phyloP scores from a whole-genome alignment of 2,888 invertebrate species.

The Rhimphoctona megacephalus region DNA sequence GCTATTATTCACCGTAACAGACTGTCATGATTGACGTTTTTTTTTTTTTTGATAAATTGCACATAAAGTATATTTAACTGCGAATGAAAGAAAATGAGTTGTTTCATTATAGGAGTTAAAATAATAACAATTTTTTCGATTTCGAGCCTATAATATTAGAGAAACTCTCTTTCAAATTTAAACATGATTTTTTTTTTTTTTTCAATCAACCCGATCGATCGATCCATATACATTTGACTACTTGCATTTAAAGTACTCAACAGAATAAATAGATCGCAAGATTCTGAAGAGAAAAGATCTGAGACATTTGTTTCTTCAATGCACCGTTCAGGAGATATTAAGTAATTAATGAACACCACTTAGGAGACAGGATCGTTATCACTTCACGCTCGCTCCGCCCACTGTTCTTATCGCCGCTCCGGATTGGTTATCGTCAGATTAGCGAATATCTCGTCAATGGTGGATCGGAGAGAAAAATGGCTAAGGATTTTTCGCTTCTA shows the following conservation, averaged over 20 bases:
- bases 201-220: not conserved
- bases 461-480: not conserved
- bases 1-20: constrained; percentile 1
- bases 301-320: not conserved
- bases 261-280: not conserved
- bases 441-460: not conserved
- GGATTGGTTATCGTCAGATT: not conserved
- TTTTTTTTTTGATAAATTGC: not conserved
- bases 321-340: not conserved
- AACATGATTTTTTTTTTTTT: not conserved
- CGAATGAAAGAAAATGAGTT: constrained; percentile 24
- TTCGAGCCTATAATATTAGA: not conserved
- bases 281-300: not conserved
- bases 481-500: not conserved
- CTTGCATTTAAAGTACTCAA: too few species aligned
- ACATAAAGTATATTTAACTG: not conserved
- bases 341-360: not conserved
- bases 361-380: not conserved
- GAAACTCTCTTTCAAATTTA: not conserved
- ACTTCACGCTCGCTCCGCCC: not conserved
- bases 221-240: not conserved
- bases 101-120: constrained; percentile 5
- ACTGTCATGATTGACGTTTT: constrained; percentile 5
- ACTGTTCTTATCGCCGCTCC: not conserved
- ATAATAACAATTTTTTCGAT: not conserved